Percentiles rank a stretch among this genome's conserved stretches.
Conservation (phyloP, 2,113 vertebrate genomes). For the Craseonycteris thonglongyai region DNA sequence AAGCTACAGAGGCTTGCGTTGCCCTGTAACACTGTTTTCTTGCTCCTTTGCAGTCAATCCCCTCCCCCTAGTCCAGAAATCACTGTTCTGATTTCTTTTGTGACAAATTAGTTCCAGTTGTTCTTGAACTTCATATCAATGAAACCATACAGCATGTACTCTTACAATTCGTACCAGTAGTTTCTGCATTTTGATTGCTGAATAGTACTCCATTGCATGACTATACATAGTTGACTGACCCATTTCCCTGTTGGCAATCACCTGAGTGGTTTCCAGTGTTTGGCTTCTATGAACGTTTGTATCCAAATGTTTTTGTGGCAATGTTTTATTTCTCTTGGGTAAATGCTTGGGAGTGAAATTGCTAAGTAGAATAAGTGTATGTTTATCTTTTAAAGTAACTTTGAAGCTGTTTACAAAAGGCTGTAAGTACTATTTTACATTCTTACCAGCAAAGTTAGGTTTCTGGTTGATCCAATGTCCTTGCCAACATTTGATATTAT, state of each 20-base stretch:
- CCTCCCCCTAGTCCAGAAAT: background rate
- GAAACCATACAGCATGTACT: background rate
- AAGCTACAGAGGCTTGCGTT: background rate
- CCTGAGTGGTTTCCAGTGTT: background rate
- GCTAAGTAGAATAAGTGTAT: background rate
- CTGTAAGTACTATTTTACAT: background rate
- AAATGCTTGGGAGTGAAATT: background rate
- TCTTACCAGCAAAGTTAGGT: background rate
- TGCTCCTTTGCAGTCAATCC: background rate
- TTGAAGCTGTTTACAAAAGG: background rate
- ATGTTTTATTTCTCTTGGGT: background rate
- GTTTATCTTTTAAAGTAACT: background rate
- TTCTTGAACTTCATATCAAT: background rate
- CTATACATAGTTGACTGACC: background rate
- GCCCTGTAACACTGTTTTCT: background rate
- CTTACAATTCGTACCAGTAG: background rate
- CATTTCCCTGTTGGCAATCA: too few species aligned
- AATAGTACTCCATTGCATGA: rapidly evolving
- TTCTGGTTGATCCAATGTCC: background rate
- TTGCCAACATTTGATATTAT: background rate
- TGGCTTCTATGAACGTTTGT: background rate
- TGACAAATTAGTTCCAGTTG: background rate
- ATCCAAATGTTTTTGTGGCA: background rate
- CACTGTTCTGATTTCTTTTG: background rate
- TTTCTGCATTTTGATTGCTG: background rate